Conservation (phyloP, 2,797 vertebrate species). For the Lerista edwardsae region DNA sequence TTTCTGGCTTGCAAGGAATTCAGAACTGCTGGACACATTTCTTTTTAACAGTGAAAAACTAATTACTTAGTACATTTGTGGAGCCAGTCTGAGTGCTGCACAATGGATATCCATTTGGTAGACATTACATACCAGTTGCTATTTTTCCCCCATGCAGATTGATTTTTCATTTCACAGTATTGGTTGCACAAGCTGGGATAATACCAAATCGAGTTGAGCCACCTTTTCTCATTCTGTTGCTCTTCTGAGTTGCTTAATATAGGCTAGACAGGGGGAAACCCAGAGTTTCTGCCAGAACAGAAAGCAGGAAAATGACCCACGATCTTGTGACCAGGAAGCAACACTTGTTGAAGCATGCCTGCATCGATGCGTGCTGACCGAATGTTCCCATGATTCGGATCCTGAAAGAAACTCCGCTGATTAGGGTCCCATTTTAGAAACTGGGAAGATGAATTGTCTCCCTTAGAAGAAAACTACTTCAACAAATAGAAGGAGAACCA, state of each 20-base stretch:
- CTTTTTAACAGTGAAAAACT: neutral
- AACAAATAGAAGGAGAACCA: neutral
- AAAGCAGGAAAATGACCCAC: slow-evolving; percentile 54
- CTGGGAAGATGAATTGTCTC: neutral
- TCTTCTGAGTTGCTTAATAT: slow-evolving; percentile 60
- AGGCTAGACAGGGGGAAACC: slow-evolving; percentile 37
- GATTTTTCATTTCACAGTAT: slow-evolving; percentile 53
- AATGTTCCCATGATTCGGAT: slow-evolving; percentile 39
- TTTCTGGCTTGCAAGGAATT: neutral
- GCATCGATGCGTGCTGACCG: slow-evolving; percentile 18
- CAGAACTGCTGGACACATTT: neutral
- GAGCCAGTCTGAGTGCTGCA: neutral
- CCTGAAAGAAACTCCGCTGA: neutral
- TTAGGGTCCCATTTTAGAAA: neutral
- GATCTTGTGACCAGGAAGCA: slow-evolving; percentile 52
- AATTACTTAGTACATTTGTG: neutral
- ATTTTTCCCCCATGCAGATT: neutral
- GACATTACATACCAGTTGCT: slow-evolving; percentile 12
- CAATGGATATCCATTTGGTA: slow-evolving; percentile 33
- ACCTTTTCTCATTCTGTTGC: slow-evolving; percentile 53
- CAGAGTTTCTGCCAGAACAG: slow-evolving; percentile 12
- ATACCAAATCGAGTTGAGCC: slow-evolving; percentile 49
- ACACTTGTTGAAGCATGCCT: slow-evolving; percentile 24
- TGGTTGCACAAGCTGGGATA: slow-evolving; percentile 39
- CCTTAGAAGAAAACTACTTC: neutral